Conservation (phyloP, 2,797 vertebrate species). For the Ibycter americanus region DNA sequence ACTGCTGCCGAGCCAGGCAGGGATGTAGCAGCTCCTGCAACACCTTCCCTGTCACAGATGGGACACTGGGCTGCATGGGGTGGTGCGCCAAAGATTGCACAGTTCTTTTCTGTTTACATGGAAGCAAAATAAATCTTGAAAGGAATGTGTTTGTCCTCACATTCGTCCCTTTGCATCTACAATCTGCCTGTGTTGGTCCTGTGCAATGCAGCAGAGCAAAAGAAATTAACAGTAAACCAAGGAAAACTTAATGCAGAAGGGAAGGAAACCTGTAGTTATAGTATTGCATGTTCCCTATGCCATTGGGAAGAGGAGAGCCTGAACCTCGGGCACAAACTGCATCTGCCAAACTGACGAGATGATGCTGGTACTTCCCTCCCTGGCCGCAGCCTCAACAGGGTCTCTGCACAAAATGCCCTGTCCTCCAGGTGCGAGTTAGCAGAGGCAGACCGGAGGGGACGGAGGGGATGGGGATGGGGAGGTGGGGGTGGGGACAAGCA, state of each 20-base stretch:
- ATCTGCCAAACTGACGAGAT: accelerated
- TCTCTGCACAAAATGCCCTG: neutral
- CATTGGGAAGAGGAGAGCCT: neutral
- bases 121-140: neutral
- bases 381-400: neutral
- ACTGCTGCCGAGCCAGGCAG: neutral
- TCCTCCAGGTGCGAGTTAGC: neutral
- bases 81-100: accelerated
- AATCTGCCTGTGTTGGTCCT: neutral
- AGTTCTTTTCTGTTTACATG: neutral
- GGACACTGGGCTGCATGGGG: neutral
- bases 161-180: neutral
- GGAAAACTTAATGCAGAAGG: neutral
- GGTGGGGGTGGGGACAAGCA: neutral
- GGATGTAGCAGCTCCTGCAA: accelerated
- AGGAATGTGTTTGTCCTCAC: neutral
- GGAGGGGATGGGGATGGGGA: accelerated
- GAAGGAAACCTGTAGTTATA: neutral
- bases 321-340: neutral
- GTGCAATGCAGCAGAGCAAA: neutral
- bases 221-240: neutral
- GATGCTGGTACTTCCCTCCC: neutral
- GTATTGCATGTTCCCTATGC: neutral
- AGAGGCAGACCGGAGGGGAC: accelerated
- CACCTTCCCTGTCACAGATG: neutral